A percentile compares a stretch with the other conserved stretches of the same genome.
These are phyloP conservation scores for Miniopterus natalensis DNA, from an alignment of 2,113 vertebrate genomes.

Conservation along the genomic window DNA sequence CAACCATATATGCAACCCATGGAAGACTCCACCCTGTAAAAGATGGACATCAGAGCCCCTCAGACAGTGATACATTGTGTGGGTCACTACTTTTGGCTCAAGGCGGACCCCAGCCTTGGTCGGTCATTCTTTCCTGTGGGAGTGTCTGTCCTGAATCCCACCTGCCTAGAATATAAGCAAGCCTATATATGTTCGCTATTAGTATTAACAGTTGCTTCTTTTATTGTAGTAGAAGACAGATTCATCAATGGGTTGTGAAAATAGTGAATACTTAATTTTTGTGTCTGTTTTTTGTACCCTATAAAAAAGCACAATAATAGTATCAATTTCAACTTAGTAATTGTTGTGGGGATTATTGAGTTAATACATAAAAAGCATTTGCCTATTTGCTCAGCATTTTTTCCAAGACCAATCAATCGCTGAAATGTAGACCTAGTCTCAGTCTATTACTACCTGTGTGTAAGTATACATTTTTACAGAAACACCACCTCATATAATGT, in stretches of 20 bases:
- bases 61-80: accelerated
- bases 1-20: not conserved
- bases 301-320: not conserved
- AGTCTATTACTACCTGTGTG: no score
- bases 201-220: not conserved
- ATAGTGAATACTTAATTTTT: not conserved
- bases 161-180: not conserved
- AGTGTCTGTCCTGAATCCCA: not conserved
- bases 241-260: not conserved
- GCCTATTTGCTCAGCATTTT: not conserved
- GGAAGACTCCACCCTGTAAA: not conserved
- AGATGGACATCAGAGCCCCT: not conserved
- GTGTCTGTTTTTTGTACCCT: not conserved
- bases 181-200: not conserved
- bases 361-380: not conserved
- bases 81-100: not conserved
- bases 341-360: not conserved
- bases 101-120: not conserved
- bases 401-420: not conserved
- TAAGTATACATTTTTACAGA: not conserved
- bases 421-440: not conserved
- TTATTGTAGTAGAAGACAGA: not conserved
- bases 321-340: not conserved
- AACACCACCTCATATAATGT: not conserved
- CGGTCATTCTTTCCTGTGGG: not conserved